phyloP scores from a whole-genome alignment of 30 jellyfish, hydroid and myxozoan species.

The Sanderia malayensis region DNA sequence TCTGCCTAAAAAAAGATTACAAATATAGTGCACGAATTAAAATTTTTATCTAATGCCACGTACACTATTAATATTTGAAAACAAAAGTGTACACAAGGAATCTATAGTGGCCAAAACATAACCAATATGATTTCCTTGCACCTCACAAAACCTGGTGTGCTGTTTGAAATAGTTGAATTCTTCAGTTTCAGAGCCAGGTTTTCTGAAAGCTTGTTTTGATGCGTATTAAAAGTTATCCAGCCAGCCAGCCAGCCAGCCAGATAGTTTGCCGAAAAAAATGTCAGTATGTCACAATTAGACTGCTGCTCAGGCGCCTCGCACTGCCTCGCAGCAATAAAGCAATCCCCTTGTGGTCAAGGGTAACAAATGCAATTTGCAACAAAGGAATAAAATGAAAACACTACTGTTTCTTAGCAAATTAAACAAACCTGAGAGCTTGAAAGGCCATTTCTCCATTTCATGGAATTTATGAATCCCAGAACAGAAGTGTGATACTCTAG shows the following conservation, averaged over 20 bases:
- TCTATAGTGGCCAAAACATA: not conserved
- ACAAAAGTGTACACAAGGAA: not conserved
- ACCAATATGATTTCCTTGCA: not conserved
- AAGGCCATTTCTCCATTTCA: constrained; percentile 22
- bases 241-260: not conserved
- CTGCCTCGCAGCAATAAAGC: no score
- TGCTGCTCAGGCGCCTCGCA: no score
- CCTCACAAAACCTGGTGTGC: not conserved
- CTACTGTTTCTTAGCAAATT: not conserved
- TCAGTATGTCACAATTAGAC: no score
- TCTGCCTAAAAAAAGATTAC: not conserved
- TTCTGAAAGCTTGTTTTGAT: no score
- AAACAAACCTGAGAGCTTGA: constrained; percentile 19
- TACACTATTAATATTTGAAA: not conserved
- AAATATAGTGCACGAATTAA: not conserved
- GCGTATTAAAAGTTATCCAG: no score
- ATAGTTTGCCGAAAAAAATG: no score
- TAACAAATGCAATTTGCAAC: not conserved
- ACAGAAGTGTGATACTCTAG: constrained; percentile 11
- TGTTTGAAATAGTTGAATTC: no score
- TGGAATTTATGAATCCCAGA: constrained; percentile 7
- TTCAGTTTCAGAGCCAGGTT: no score
- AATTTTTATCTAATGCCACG: not conserved
- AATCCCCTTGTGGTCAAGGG: not conserved
- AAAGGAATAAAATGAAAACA: not conserved